Evolutionary conservation across 1,140 invertebrate genomes (phyloP), one percentile per base, ranked within the genome.

Genomic region (Zaprionus capensis): DNA sequence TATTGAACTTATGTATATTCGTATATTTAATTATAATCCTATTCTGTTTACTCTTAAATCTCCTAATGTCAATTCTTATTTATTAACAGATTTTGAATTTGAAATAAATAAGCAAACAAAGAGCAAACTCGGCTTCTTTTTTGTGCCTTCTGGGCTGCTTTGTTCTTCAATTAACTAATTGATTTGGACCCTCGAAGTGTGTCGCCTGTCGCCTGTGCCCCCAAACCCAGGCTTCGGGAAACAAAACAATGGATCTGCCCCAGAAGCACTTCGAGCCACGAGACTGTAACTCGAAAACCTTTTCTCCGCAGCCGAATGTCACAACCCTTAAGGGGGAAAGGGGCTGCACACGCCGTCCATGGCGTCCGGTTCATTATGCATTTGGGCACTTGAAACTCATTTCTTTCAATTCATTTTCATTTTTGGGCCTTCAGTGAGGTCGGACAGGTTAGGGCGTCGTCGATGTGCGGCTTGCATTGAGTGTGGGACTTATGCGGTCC

Each of bases 161-260:
- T 76, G 84, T 88, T 84, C 83, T 73, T 87, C 84, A 87, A 87
- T 87, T 87, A 87, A 83, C 84, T 87, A 87, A 87, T 88, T 87
- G 84, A 90, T 87, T 90, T 67, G 65, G 69, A 81, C 84, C 78
- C 62, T 87, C 81, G 81, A 87, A 84, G 84, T 90, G 71, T 88
- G 84, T 87, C 83, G 84, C 61, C 83, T 69, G 80, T 61, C 53
- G 22, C 71, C 67, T 51, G 55, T 71, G 24, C 20, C 26, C 67
- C 75, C 55, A 61, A 31, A 44, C 63, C 53, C 75, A 64, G 41
- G 56, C 67, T 74, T 56, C 22, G 36, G 34, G 11, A 41, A 34
- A 9, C 9, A 71, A 83, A 71, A 75, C 62, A 77, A 71, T 78
- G 81, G 76, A 67, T 69, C 78, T 72, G 82, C 62, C 80, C 77